Evolutionary conservation across 2,797 vertebrate genomes (phyloP), one percentile per base, ranked within the genome.

Genomic region (Pipistrellus pygmaeus): DNA sequence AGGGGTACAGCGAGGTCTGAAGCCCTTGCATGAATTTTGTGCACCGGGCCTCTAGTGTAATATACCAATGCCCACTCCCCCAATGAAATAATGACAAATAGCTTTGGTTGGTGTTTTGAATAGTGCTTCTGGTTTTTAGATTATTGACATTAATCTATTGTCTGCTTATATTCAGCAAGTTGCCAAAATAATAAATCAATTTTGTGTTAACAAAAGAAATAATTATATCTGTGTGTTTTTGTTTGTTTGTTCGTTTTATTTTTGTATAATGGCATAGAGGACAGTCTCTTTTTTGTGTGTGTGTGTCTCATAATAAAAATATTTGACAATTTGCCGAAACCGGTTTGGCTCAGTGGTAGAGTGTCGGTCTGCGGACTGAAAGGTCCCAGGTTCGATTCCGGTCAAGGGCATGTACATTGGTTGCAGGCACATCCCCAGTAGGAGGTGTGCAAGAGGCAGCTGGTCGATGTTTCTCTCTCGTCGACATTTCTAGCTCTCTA

Each of bases 241-340:
- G 30, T 32, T 32, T 48, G 11, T 46, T 46, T 46, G 46, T 21
- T 35, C 84, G 44, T 44, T 44, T 44, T 41, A 41, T 41, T 41
- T 88, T 82, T 51, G 4, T 44, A 32, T 88, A 25, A 18, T 75
- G 57, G 25, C n/a, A 35, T 32, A 60, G 18, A 81, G 48, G 72
- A 38, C 21, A 66, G 32, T 35, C 8, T 8, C 51, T 3, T 51
- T n/a, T 21, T 12, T 35, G 8, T 55, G 53, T 55, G 53, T 55
- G 18, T 55, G 53, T 55, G 53, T 46, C 44, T 62, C 14, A 44
- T 81, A 30, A 81, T 21, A 80, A 71, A 69, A 68, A 35, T 3
- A 44, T 84, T 91, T 69, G 20, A 51, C 46, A 91, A 51, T 53
- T 68, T 88, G 32, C n/a, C n/a, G n/a, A n/a, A n/a, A n/a, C n/a